Conservation (phyloP, 2,888 invertebrate genomes). For the Mythimna ferrago region DNA sequence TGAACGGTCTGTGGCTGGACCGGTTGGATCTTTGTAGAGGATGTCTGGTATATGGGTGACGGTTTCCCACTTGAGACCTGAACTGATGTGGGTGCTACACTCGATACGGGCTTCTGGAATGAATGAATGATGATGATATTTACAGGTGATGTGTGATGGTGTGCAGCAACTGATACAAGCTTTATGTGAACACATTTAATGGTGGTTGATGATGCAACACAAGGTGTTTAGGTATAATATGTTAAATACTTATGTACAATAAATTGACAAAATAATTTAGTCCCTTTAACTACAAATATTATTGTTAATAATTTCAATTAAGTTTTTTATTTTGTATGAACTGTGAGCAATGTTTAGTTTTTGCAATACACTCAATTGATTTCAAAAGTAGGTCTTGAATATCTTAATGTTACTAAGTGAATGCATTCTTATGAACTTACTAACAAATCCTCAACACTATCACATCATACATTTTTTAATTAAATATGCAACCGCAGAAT, state of each 20-base stretch:
- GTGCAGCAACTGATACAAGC: conserved; percentile 58
- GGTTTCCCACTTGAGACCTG: conserved; percentile 92
- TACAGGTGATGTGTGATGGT: conserved; percentile 79
- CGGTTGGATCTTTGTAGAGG: conserved; percentile 95
- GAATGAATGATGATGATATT: conserved; percentile 87
- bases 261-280: no score
- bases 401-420: neutral
- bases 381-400: neutral
- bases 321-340: neutral
- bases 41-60: conserved; percentile 95
- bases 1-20: conserved; percentile 94
- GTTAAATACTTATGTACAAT: no score
- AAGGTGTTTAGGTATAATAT: no score
- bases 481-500: neutral
- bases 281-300: neutral
- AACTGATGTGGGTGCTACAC: conserved; percentile 95
- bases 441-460: no score
- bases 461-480: no score
- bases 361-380: neutral
- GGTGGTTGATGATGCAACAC: no score
- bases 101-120: conserved; percentile 96
- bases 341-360: neutral
- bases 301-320: neutral
- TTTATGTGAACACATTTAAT: conserved; percentile 5
- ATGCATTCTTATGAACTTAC: no score